Conservation (phyloP, 2,113 vertebrate genomes). For the Plecturocebus donacophilus region DNA sequence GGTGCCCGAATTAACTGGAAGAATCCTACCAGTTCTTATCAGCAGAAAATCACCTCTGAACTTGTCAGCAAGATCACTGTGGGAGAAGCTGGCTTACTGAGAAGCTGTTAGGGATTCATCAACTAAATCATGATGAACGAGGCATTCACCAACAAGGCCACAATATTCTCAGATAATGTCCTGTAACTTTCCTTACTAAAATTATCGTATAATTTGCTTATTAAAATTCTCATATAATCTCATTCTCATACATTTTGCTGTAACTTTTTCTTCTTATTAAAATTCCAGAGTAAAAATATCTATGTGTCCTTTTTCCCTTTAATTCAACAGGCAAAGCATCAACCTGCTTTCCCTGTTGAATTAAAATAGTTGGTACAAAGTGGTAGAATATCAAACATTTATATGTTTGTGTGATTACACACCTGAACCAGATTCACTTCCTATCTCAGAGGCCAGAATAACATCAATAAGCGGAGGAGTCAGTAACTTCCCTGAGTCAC, state of each 20-base stretch:
- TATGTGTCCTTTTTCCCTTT: background rate
- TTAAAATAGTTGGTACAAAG: background rate
- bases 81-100: background rate
- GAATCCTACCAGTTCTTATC: background rate
- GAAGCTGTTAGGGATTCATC: background rate
- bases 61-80: background rate
- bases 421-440: background rate
- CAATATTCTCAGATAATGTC: background rate
- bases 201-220: background rate
- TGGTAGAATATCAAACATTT: background rate
- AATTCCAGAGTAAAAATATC: background rate
- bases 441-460: background rate
- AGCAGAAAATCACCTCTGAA: background rate
- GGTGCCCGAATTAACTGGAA: background rate
- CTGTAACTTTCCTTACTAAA: background rate
- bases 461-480: background rate
- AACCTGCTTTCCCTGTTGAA: background rate
- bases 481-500: background rate
- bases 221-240: background rate
- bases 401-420: background rate
- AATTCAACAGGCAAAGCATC: background rate
- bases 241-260: background rate
- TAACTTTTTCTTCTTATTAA: background rate
- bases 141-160: background rate
- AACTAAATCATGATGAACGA: background rate